phyloP scores from a whole-genome alignment of 2,797 vertebrate species.

The Merluccius polli region DNA sequence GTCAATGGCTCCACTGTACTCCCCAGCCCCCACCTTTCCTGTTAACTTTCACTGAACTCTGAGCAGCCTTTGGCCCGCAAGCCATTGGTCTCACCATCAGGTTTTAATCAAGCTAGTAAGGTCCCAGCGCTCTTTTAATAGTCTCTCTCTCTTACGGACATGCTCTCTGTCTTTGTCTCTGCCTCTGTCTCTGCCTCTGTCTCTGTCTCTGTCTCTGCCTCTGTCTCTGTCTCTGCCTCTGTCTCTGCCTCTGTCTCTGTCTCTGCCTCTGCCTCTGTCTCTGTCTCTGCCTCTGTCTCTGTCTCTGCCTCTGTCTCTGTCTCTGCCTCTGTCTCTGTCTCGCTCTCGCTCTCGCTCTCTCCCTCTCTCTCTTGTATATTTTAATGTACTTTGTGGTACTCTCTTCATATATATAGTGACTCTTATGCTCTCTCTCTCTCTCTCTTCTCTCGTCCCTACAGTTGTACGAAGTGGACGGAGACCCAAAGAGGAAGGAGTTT shows the following conservation, averaged over 20 bases:
- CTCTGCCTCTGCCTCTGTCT: not conserved
- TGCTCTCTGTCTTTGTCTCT: too few relatives aligned
- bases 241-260: not conserved
- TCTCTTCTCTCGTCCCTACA: conserved; percentile 44
- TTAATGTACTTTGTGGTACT: not conserved
- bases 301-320: not conserved
- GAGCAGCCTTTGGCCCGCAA: conserved; percentile 43
- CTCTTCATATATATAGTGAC: not conserved
- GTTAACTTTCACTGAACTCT: conserved; percentile 63
- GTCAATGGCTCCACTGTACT: conserved; percentile 54
- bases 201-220: conserved; percentile 25
- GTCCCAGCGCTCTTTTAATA: not conserved
- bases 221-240: not conserved
- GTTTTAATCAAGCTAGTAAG: conserved; percentile 55
- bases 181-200: conserved; percentile 4
- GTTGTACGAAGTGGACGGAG: conserved; percentile 94
- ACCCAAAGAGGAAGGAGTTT: conserved; percentile 96
- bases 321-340: too few relatives aligned
- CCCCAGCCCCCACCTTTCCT: conserved; percentile 59
- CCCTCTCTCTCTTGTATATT: too few relatives aligned
- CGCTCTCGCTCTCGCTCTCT: too few relatives aligned
- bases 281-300: not conserved
- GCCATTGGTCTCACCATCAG: conserved; percentile 60
- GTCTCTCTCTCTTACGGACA: conserved; percentile 1
- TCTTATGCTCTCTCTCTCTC: not conserved